Percentiles rank a stretch among this genome's conserved stretches.
These are phyloP conservation scores for Lochmaea crataegi DNA, from an alignment of 2,888 invertebrate genomes.

Conservation along the genomic window DNA sequence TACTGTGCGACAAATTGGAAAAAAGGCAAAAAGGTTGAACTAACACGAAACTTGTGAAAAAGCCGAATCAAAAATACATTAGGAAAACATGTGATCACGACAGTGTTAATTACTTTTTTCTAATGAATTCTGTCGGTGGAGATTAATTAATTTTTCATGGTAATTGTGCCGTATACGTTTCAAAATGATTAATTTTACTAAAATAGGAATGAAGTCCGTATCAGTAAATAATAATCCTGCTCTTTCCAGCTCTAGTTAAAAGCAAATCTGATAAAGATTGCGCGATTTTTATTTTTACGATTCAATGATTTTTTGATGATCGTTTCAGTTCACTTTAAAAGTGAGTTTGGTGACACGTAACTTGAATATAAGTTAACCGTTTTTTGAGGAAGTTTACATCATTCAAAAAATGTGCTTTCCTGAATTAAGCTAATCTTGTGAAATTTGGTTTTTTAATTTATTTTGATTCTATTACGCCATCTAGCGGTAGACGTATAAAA, in stretches of 20 bases:
- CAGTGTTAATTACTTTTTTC: conserved; percentile 33
- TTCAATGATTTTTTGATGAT: conserved; percentile 1
- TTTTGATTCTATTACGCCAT: too few species aligned
- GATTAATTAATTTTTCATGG: conserved; percentile 34
- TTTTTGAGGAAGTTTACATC: too few species aligned
- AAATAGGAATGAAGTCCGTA: conserved; percentile 15
- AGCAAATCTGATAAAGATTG: background rate
- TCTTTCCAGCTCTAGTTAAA: background rate
- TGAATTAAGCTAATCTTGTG: too few species aligned
- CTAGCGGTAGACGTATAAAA: too few species aligned
- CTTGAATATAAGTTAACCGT: background rate
- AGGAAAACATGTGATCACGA: conserved; percentile 28
- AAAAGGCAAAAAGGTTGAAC: background rate
- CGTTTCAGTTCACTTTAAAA: background rate
- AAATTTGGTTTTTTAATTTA: too few species aligned
- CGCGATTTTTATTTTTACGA: background rate
- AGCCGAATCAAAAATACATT: conserved; percentile 27
- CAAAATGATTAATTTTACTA: conserved; percentile 30
- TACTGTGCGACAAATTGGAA: background rate
- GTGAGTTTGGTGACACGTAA: background rate
- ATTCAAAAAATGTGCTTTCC: too few species aligned
- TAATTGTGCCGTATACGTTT: conserved; percentile 29
- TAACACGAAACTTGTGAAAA: background rate
- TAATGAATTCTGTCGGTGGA: conserved; percentile 23
- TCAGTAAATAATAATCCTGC: background rate